phyloP scores from a whole-genome alignment of 2,113 vertebrate species.

The Sphyrna mokarran region DNA sequence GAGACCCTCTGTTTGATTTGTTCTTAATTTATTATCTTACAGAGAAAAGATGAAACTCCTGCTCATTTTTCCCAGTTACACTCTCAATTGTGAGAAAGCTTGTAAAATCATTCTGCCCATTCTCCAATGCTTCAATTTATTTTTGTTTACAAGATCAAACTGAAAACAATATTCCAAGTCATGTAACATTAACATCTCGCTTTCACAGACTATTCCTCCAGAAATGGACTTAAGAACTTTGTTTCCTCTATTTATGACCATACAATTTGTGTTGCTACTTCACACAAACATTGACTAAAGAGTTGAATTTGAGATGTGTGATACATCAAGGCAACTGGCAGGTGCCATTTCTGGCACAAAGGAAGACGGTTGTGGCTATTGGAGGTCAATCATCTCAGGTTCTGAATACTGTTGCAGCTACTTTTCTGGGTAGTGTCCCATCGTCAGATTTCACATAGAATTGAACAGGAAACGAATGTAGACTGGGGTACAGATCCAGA shows the following conservation, averaged over 20 bases:
- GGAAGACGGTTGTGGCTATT: too few relatives aligned
- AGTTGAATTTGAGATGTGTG: too few relatives aligned
- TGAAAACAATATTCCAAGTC: background rate
- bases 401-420: too few relatives aligned
- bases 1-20: background rate
- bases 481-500: too few relatives aligned
- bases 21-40: background rate
- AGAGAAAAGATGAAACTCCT: background rate
- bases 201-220: background rate
- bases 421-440: too few relatives aligned
- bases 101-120: background rate
- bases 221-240: background rate
- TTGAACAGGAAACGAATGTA: too few relatives aligned
- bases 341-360: too few relatives aligned
- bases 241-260: background rate
- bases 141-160: background rate
- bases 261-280: background rate
- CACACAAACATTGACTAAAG: background rate
- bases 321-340: too few relatives aligned
- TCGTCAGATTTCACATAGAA: too few relatives aligned
- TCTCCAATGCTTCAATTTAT: background rate
- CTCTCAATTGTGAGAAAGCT: background rate
- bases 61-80: background rate
- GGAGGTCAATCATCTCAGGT: too few relatives aligned
- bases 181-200: background rate